phyloP scores from a whole-genome alignment of 2,113 vertebrate genomes.

The Trachemys scripta region DNA sequence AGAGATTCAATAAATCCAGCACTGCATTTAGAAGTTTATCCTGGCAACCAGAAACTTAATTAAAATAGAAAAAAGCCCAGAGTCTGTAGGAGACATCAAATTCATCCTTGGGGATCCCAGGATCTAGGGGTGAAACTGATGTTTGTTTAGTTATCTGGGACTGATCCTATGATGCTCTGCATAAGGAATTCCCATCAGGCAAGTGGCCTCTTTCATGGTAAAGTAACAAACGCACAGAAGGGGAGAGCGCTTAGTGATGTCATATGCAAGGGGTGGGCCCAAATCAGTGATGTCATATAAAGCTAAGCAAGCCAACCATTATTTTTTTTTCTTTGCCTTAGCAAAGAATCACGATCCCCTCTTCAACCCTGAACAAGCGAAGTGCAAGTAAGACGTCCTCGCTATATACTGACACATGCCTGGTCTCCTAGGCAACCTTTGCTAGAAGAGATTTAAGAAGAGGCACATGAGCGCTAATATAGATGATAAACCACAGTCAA shows the following conservation, averaged over 20 bases:
- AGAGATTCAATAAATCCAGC: conserved; percentile 32
- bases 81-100: not conserved
- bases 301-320: rapidly evolving
- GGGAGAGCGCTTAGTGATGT: too few species aligned
- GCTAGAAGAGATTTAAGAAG: not conserved
- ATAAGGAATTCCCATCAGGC: rapidly evolving
- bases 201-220: not conserved
- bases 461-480: not conserved
- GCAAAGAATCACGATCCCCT: rapidly evolving
- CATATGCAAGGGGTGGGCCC: rapidly evolving
- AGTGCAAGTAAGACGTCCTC: not conserved
- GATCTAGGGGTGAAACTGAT: not conserved
- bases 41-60: conserved; percentile 45
- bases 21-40: not conserved
- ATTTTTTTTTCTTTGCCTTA: not conserved
- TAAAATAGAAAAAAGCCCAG: not conserved
- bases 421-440: conserved; percentile 45
- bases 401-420: not conserved
- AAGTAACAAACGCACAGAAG: not conserved
- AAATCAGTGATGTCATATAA: rapidly evolving
- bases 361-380: rapidly evolving
- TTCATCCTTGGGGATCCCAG: rapidly evolving
- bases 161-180: not conserved
- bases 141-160: not conserved
- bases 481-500: not conserved